Base-by-base conservation (phyloP, 2,888 invertebrate genomes). In the Drosophila acutilabella region DNA sequence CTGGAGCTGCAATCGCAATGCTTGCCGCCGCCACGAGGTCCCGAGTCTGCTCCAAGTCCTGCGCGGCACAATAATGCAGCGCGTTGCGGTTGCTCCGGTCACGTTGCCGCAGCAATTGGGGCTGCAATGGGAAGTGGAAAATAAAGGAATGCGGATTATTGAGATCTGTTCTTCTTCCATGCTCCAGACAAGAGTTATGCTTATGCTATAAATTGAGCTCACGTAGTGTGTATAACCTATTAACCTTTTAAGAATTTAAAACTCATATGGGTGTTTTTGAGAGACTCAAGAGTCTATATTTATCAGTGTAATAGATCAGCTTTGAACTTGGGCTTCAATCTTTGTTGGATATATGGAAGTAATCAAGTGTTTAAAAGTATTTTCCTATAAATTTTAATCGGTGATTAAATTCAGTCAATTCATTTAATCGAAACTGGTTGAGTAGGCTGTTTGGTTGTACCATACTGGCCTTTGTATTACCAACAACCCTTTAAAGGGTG, bases 1-100 rank as follows among this genome's bases (percentile, higher is more conserved):
- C 95, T n/a, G 97, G 96, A 81, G 98, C 97, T 56, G 96, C 96
- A 93, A 97, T 95, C 71, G 98, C 94, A 87, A 99, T 96, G 87
- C 96, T 95, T 85, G 95, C 95, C 11, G 96, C 94, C 91, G 93
- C 95, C 92, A 93, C 94, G 91, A 92, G 94, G 80, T 93, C 92
- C 57, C 92, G 90, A 42, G 80, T 84, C 65, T 81, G 80, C 38
- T 76, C 74, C 69, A 74, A 74, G 62, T 83, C 78, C 84, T 93
- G 93, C 78, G 93, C 93, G 90, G 89, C 97, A 93, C 98, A 98
- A 93, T 99, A 99, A 93, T 99, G 99, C 51, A 99, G 94, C 16
- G 98, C 97, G 78, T 96, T 96, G 90, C 97, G 96, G 66, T 96
- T 94, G 5, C 96, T 96, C 16, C 97, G 94, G 93, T 98, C 98